Evolutionary conservation across 2,113 vertebrate species (phyloP).

Genomic region (Cryptomyrus ogoouensis): DNA sequence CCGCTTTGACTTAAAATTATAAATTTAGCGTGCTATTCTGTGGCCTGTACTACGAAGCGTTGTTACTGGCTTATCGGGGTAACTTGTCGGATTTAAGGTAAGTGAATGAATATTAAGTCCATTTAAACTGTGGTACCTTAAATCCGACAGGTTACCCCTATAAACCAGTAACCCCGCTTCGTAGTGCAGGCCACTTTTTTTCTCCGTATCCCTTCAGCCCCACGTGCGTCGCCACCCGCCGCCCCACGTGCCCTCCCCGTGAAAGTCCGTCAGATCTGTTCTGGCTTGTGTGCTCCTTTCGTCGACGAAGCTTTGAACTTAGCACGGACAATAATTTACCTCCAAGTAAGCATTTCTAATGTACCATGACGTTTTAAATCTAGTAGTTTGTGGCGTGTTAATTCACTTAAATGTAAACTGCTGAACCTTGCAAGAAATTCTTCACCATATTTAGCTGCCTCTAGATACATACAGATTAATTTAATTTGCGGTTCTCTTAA

Average conservation of each 20-base stretch:
- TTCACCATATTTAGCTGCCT: background rate
- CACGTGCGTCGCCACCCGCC: background rate
- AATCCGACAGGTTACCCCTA: too few relatives aligned
- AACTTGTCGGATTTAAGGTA: too few relatives aligned
- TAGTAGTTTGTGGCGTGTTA: background rate
- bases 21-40: background rate
- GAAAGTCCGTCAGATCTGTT: background rate
- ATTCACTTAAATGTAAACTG: background rate
- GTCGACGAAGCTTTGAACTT: background rate
- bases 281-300: background rate
- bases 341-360: background rate
- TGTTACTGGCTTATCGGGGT: too few relatives aligned
- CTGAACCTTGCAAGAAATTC: background rate
- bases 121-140: too few relatives aligned
- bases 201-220: background rate
- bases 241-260: background rate
- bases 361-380: background rate
- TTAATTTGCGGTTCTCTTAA: background rate
- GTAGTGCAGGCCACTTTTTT: background rate
- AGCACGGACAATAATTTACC: background rate
- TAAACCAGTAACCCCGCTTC: too few relatives aligned
- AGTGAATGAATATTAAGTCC: too few relatives aligned
- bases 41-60: too few relatives aligned
- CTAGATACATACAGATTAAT: background rate
- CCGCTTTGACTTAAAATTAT: background rate